These are phyloP conservation scores for Aphodius granarius DNA, from an alignment of 2,888 invertebrate genomes.

Conservation along the genomic window DNA sequence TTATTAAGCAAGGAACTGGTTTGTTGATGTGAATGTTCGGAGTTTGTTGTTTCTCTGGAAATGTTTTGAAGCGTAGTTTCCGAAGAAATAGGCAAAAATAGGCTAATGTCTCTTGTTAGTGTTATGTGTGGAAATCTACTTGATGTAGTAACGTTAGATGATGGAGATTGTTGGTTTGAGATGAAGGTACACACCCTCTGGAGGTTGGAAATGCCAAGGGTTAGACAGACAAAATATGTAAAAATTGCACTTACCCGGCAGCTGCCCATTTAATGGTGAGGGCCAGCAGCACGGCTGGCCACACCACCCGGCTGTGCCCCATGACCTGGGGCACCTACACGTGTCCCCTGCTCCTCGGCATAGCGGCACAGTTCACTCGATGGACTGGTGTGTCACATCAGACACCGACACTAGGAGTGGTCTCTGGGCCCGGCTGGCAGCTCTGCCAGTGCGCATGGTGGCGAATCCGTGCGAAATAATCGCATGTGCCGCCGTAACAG, in stretches of 20 bases:
- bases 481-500: slow-evolving; percentile 40
- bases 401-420: slow-evolving; percentile 54
- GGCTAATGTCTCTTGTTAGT: not conserved
- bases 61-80: not conserved
- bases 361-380: slow-evolving; percentile 49
- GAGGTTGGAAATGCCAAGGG: not conserved
- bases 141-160: not conserved
- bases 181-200: slow-evolving; percentile 1
- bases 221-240: not conserved
- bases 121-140: not conserved
- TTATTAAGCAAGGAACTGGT: not conserved
- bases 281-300: slow-evolving; percentile 62
- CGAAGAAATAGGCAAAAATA: not conserved
- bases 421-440: slow-evolving; percentile 50
- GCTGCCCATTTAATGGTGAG: slow-evolving; percentile 56
- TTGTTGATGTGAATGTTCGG: not conserved
- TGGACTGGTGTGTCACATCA: slow-evolving; percentile 50
- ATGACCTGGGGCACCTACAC: slow-evolving; percentile 55
- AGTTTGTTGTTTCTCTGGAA: not conserved
- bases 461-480: slow-evolving; percentile 49
- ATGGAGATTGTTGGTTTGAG: not conserved
- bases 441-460: slow-evolving; percentile 50
- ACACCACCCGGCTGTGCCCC: slow-evolving; percentile 59
- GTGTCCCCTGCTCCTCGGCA: slow-evolving; percentile 53
- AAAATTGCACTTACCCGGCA: slow-evolving; percentile 54